Base-by-base conservation (phyloP, 1,140 invertebrate species). In the Saxidomus purpurata region DNA sequence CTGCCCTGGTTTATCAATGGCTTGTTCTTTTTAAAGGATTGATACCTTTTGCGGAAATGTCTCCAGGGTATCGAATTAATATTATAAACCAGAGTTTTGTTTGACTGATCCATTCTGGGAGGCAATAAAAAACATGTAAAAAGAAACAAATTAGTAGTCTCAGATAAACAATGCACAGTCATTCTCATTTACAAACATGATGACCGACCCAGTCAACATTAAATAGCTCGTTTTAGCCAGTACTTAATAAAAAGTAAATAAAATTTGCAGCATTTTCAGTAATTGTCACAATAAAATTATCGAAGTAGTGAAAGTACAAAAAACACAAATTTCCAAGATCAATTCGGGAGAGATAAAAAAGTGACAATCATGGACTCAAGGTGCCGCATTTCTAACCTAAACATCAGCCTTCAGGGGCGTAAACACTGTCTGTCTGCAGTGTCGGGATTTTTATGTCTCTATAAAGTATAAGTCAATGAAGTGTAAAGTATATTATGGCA, bases 201-300 rank as follows among this genome's bases (percentile, higher is more conserved):
- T 25, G n/a, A 63, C 59, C 25, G 28, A 28, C 9, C 1, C 0
- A 63, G 59, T 63, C 19, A 43, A 17, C n/a, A 28, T 28, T 63
- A 63, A 63, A 36, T 71, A 34, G 67, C 22, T 34, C 36, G 0
- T 71, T 71, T 71, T 71, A 71, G 67, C 34, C 67, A 71, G 34
- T 15, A 36, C 36, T 38, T 36, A 11, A 28, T 71, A 71, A 38
- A 71, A 71, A 71, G 67, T 49, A 49, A 71, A 49, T 49, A 49
- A 76, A 74, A 76, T 76, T 76, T 49, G 40, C 43, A 49, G 25
- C 71, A 25, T 49, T 76, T 76, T 76, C 71, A 47, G 0, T 76
- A 25, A 76, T 63, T 63, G 59, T 63, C 59, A 63, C 59, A 63
- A 63, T 63, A 28, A 63, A 63, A 28, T 28, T 63, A 63, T 71